Conservation (phyloP, 1,140 invertebrate genomes). For the Ptiloglossa arizonensis region DNA sequence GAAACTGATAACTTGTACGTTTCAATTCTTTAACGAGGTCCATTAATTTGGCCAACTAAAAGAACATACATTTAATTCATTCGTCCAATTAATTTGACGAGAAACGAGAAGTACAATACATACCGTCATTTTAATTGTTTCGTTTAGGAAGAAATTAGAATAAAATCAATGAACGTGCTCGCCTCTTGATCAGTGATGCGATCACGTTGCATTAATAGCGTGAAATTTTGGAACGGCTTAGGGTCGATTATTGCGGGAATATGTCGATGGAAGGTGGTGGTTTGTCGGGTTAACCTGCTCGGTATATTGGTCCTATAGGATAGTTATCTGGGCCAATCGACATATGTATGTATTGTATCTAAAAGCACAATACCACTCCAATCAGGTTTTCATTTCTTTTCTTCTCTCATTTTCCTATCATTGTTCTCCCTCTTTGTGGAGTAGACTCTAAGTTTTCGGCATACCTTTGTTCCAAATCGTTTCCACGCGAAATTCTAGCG, state of each 20-base stretch:
- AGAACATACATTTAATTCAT: too few species aligned
- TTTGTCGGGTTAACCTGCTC: slow-evolving; percentile 43
- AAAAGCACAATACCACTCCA: slow-evolving; percentile 18
- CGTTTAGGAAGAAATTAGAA: not conserved
- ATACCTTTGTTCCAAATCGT: not conserved
- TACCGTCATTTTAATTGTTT: too few species aligned
- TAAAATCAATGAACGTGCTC: not conserved
- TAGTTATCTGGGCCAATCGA: slow-evolving; percentile 37
- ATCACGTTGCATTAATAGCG: not conserved
- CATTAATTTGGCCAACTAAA: too few species aligned
- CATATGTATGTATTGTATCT: slow-evolving; percentile 36
- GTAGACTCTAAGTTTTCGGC: not conserved
- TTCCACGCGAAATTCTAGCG: not conserved
- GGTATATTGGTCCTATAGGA: slow-evolving; percentile 56
- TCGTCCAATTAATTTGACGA: too few species aligned
- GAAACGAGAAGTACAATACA: too few species aligned
- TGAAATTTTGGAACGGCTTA: slow-evolving; percentile 41
- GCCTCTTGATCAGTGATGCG: not conserved
- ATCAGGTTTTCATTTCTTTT: not conserved
- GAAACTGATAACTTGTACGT: too few species aligned
- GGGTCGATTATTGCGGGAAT: slow-evolving; percentile 55
- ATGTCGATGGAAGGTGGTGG: slow-evolving; percentile 39
- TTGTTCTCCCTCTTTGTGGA: not conserved
- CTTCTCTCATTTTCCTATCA: not conserved
- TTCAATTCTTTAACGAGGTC: too few species aligned